phyloP scores from a whole-genome alignment of 1,140 invertebrate genomes.

The Achroia grisella region DNA sequence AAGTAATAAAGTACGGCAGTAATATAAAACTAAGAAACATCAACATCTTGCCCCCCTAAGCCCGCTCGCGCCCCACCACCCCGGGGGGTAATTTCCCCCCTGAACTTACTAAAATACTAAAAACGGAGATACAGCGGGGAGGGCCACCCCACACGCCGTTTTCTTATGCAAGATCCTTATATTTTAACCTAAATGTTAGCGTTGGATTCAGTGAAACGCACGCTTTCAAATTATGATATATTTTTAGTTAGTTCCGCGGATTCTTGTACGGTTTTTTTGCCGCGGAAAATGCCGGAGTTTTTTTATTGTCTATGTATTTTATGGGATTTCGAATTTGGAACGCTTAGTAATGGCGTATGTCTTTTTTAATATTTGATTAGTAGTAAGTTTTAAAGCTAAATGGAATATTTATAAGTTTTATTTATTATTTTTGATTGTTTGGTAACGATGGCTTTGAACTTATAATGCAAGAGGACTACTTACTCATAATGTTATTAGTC shows the following conservation, averaged over 20 bases:
- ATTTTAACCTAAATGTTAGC: conserved; percentile 70
- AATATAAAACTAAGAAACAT: conserved; percentile 74
- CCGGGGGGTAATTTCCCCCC: conserved; percentile 53
- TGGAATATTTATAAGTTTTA: too few relatives aligned
- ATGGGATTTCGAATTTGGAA: too few relatives aligned
- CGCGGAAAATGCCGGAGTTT: too few relatives aligned
- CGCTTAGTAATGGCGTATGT: too few relatives aligned
- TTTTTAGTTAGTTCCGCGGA: conserved; percentile 1
- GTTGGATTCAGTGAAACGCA: conserved; percentile 11
- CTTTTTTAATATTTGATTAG: too few relatives aligned
- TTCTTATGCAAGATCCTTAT: conserved; percentile 72
- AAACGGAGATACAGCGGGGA: conserved; percentile 64
- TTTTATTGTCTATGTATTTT: too few relatives aligned
- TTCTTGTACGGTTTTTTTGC: too few relatives aligned
- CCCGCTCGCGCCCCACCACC: conserved; percentile 20
- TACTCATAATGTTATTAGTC: too few relatives aligned
- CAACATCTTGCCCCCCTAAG: conserved; percentile 55
- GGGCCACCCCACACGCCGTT: conserved; percentile 36
- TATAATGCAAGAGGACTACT: too few relatives aligned
- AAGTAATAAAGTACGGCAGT: conserved; percentile 67
- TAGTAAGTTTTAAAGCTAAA: too few relatives aligned
- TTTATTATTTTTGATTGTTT: too few relatives aligned
- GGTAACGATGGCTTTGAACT: too few relatives aligned
- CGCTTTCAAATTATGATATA: conserved; percentile 13
- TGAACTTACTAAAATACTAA: conserved; percentile 73